These are phyloP conservation scores for Arvicola amphibius DNA, from an alignment of 2,797 vertebrate genomes.

Conservation along the genomic window DNA sequence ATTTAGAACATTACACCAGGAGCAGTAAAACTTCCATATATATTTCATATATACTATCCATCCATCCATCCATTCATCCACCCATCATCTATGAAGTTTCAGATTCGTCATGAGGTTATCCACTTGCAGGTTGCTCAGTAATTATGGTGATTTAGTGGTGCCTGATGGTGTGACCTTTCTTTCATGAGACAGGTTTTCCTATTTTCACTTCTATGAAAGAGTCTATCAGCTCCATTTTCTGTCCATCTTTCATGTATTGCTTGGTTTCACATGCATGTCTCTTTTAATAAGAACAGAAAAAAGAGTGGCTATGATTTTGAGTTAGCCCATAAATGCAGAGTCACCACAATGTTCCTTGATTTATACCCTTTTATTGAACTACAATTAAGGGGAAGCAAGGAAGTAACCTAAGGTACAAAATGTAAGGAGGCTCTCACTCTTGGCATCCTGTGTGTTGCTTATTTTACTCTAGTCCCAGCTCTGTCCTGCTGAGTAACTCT, in stretches of 20 bases:
- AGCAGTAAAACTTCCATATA: not conserved
- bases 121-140: not conserved
- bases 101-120: not conserved
- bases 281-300: not conserved
- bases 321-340: not conserved
- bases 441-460: not conserved
- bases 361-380: not conserved
- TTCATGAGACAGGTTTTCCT: not conserved
- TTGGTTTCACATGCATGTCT: not conserved
- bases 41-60: not conserved
- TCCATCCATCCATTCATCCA: not conserved
- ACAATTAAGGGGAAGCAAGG: not conserved
- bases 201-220: conserved; percentile 1
- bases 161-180: not conserved
- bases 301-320: not conserved
- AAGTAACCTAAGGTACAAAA: not conserved
- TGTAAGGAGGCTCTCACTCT: not conserved
- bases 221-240: not conserved
- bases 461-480: not conserved
- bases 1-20: conserved; percentile 4
- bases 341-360: not conserved
- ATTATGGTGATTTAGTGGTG: not conserved
- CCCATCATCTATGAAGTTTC: not conserved
- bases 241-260: not conserved
- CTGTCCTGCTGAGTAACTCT: not conserved